Base-by-base conservation (phyloP, 2,113 vertebrate species). In the Cephalopterus ornatus region DNA sequence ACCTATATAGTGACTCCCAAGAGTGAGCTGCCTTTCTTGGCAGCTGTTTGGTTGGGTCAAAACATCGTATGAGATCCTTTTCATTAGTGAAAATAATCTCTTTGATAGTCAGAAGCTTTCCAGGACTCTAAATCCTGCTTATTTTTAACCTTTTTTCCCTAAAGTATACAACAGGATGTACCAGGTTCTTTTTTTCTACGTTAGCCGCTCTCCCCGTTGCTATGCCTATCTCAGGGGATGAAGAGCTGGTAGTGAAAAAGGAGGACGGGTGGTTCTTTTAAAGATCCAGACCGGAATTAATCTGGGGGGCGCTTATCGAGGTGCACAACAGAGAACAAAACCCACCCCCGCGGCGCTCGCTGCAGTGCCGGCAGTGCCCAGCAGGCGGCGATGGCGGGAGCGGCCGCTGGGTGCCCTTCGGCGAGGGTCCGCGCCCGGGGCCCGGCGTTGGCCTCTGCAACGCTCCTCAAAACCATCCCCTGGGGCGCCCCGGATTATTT, bases 361-460 rank as follows among this genome's bases (percentile, higher is more conserved):
- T 80, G 92, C 53, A 1, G 3, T 73, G 87, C 61, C 46, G 1
- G 39, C 39, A 2, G 46, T 14, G 78, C n/a, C 47, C 87, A 22
- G 78, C 78, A 30, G 87, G 17, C 30, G 47, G 70, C 87, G 70
- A 46, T 27, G 59, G 49, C 12, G 55, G 17, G 9, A 20, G 42
- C 55, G 32, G 27, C 4, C 26, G 12, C 62, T 12, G 19, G 19
- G 9, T 11, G 21, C n/a, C 1, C 6, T 12, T 12, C 18, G 35
- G 17, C 10, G 1, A 1, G 37, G 47, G 9, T 3, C 28, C 20
- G 24, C 32, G 4, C 0, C 10, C 26, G 28, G 59, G 2, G 8
- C 2, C 50, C 6, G 20, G 4, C 5, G 22, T 1, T 66, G 4
- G 28, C 17, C 50, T 44, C 39, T 6, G 2, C 0, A 16, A 3